Percentiles rank a stretch among this genome's conserved stretches.
These are phyloP conservation scores for Bos taurus DNA, from an alignment of 2,113 vertebrate genomes.

Conservation along the genomic window DNA sequence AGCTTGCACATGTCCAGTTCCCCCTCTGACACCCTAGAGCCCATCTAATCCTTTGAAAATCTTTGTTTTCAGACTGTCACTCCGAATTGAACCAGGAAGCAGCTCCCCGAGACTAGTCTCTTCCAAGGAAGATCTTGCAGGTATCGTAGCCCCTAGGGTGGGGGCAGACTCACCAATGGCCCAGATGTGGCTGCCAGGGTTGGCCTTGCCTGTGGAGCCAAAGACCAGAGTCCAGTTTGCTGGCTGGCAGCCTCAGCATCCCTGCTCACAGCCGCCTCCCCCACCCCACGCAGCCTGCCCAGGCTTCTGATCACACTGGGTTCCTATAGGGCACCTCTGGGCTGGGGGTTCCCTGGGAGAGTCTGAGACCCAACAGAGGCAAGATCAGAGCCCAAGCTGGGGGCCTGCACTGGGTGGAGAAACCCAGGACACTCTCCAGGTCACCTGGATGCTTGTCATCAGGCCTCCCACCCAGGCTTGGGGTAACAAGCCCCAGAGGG, in stretches of 20 bases:
- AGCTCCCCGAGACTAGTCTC: constrained; percentile 92
- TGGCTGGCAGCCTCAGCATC: neutral
- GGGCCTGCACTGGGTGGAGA: neutral
- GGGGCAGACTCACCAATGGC: neutral
- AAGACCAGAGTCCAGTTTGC: neutral
- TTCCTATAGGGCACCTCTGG: neutral
- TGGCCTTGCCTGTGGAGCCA: neutral
- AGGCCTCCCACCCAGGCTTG: neutral
- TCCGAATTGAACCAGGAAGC: constrained; percentile 94
- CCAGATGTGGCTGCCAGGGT: neutral
- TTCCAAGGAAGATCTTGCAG: constrained; percentile 94
- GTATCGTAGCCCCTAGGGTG: constrained; percentile 71
- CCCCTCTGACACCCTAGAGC: neutral
- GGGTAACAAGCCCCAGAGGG: neutral
- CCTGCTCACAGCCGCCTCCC: neutral
- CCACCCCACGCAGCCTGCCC: neutral
- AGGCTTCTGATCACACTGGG: neutral
- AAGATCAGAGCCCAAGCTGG: neutral
- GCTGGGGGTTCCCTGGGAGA: neutral
- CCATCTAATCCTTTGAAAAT: constrained; percentile 66
- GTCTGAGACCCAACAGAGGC: neutral
- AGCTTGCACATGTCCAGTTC: accelerated
- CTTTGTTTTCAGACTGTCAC: constrained; percentile 87
- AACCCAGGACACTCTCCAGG: neutral
- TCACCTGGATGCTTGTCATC: neutral